Conservation (phyloP, 2,888 invertebrate genomes). For the Enchytraeus crypticus region DNA sequence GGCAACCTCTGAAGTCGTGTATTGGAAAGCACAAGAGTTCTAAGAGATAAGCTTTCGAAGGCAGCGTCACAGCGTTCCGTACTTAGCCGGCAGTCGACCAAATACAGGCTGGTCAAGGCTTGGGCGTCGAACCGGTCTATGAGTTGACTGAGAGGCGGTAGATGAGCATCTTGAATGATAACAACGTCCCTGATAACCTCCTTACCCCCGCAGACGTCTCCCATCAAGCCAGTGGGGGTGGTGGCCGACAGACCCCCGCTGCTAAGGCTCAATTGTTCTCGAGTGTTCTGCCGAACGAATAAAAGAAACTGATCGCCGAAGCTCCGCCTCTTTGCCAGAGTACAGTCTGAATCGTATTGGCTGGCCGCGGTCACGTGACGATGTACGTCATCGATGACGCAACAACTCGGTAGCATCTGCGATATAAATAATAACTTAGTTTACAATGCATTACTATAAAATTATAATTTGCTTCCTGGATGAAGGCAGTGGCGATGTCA, state of each 20-base stretch:
- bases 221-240: not conserved
- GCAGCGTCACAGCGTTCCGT: constrained; percentile 1
- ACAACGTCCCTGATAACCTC: constrained; percentile 28
- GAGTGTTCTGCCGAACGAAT: constrained; percentile 28
- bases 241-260: constrained; percentile 8
- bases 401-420: constrained; percentile 29
- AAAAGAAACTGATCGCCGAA: constrained; percentile 30
- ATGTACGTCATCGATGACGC: constrained; percentile 26
- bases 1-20: constrained; percentile 25
- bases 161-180: constrained; percentile 27
- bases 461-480: too few relatives aligned
- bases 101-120: constrained; percentile 22
- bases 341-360: constrained; percentile 23
- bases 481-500: too few relatives aligned
- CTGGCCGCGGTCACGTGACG: constrained; percentile 8
- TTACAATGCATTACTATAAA: too few relatives aligned
- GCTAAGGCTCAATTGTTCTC: constrained; percentile 28
- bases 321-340: constrained; percentile 26
- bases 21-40: constrained; percentile 27
- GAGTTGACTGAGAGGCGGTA: constrained; percentile 25
- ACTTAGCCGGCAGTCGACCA: constrained; percentile 25
- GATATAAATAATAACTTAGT: not conserved
- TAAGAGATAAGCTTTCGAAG: constrained; percentile 20
- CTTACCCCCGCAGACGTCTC: constrained; percentile 6
- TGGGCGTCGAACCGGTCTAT: constrained; percentile 24